Evolutionary conservation across 1,140 invertebrate species (phyloP).

Genomic region (Homalodisca vitripennis): DNA sequence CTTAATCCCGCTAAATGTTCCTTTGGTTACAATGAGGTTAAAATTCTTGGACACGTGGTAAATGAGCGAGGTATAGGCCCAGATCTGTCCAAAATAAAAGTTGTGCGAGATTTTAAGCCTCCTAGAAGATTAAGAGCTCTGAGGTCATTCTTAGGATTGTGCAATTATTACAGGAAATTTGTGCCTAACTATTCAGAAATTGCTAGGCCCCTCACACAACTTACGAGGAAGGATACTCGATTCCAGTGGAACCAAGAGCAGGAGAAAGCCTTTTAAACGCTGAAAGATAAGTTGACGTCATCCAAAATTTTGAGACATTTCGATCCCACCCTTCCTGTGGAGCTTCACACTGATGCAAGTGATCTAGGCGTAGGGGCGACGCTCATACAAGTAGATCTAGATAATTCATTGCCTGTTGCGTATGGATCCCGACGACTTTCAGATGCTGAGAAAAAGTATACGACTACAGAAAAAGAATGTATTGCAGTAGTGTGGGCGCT

Average conservation of each 20-base stretch:
- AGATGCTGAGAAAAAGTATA: constrained; percentile 45
- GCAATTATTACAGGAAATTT: constrained; percentile 45
- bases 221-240: neutral
- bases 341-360: constrained; percentile 43
- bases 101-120: constrained; percentile 42
- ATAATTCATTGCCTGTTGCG: constrained; percentile 35
- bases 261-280: neutral
- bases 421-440: constrained; percentile 44
- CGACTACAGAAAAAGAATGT: constrained; percentile 47
- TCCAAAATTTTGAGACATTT: constrained; percentile 39
- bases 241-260: constrained; percentile 1
- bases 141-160: constrained; percentile 40
- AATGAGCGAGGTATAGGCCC: constrained; percentile 42
- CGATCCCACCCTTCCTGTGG: constrained; percentile 40
- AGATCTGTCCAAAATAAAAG: constrained; percentile 43
- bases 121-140: constrained; percentile 30
- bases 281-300: neutral
- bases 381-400: constrained; percentile 39
- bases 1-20: constrained; percentile 44
- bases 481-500: constrained; percentile 48
- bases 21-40: constrained; percentile 42
- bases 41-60: constrained; percentile 45
- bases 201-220: constrained; percentile 43
- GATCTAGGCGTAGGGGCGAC: constrained; percentile 41
- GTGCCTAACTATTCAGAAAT: constrained; percentile 45